Percentiles rank a stretch among this genome's conserved stretches.
Conservation (phyloP, 2,888 invertebrate species). For the Netelia inedita region DNA sequence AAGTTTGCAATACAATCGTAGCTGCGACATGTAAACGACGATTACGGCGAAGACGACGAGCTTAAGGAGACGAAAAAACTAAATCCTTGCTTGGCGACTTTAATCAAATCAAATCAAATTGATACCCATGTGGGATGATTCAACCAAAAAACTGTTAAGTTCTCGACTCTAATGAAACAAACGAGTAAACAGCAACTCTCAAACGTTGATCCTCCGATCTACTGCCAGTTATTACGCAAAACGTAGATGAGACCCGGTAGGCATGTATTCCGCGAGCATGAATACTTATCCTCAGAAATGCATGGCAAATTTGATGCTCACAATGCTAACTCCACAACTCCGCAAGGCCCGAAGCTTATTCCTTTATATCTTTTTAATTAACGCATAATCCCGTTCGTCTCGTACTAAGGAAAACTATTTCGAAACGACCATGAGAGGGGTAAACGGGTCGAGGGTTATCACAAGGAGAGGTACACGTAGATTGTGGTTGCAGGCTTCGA, state of each 20-base stretch:
- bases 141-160: too few species aligned
- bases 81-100: slow-evolving; percentile 17
- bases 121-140: too few species aligned
- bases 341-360: slow-evolving; percentile 56
- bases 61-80: slow-evolving; percentile 22
- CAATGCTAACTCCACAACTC: slow-evolving; percentile 48
- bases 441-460: slow-evolving; percentile 12
- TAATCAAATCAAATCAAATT: not conserved
- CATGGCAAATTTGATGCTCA: slow-evolving; percentile 61
- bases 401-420: slow-evolving; percentile 62
- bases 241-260: not conserved
- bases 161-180: too few species aligned
- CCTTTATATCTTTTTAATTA: slow-evolving; percentile 67
- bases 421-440: slow-evolving; percentile 28
- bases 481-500: slow-evolving; percentile 42
- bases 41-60: slow-evolving; percentile 59
- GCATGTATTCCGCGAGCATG: slow-evolving; percentile 11
- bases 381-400: slow-evolving; percentile 60
- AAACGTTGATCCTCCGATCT: not conserved
- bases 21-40: slow-evolving; percentile 45
- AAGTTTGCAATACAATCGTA: slow-evolving; percentile 54
- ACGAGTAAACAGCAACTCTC: too few species aligned
- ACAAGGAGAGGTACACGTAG: slow-evolving; percentile 1
- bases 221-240: not conserved
- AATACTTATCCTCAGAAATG: slow-evolving; percentile 37